A percentile compares a stretch with the other conserved stretches of the same genome.
phyloP scores from a whole-genome alignment of 1,140 invertebrate genomes.

The Macrotrachela quadricornifera region DNA sequence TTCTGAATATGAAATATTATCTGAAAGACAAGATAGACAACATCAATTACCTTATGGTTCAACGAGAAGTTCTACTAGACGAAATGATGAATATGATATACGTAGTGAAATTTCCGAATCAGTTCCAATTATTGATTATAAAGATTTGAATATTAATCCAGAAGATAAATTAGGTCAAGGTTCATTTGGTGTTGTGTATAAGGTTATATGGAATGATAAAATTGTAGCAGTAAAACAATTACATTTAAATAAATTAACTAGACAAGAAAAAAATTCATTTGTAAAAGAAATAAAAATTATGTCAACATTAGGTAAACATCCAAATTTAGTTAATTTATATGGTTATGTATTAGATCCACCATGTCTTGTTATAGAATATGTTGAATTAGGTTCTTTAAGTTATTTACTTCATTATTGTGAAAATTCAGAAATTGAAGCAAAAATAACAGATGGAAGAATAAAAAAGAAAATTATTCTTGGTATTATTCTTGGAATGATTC shows the following conservation, averaged over 20 bases:
- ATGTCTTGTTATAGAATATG: constrained; percentile 6
- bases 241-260: neutral
- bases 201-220: neutral
- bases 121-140: no score
- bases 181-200: neutral
- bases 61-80: no score
- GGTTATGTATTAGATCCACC: constrained; percentile 8
- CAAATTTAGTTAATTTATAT: constrained; percentile 2
- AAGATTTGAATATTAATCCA: no score
- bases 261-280: neutral
- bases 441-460: constrained; percentile 6
- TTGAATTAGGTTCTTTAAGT: constrained; percentile 1
- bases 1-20: no score
- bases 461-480: constrained; percentile 3
- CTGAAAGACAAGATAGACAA: no score
- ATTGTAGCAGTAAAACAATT: neutral
- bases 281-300: neutral
- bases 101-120: no score
- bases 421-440: constrained; percentile 3
- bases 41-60: no score
- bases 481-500: neutral
- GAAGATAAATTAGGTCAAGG: neutral
- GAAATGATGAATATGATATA: no score
- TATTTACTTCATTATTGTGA: constrained; percentile 7
- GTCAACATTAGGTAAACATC: neutral